Evolutionary conservation across 2,113 vertebrate genomes (phyloP), one percentile per base, ranked within the genome.

Genomic region (Passer montanus): DNA sequence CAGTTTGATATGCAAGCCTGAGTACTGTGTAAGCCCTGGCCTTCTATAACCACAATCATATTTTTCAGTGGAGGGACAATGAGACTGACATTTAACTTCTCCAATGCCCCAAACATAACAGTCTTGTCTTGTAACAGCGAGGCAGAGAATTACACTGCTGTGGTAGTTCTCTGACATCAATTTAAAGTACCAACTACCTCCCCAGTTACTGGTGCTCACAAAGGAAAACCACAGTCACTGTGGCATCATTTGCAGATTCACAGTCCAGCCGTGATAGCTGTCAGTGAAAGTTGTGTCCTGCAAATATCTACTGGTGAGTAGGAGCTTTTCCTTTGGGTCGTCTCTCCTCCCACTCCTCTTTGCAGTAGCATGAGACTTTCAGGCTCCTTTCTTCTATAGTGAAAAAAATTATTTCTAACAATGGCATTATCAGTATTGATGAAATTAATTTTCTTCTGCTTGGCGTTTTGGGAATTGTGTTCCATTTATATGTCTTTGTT

Each of bases 11-110:
- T 41, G 79, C 72, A 86, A 90, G 41, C 47, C 72, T 83, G 88
- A 62, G 39, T 19, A 20, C 68, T 81, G 5, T 81, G 55, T 53
- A 53, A 67, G 39, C 43, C 11, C 39, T 76, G 41, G 30, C 70
- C 82, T 70, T 68, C 58, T 87, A 2, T 67, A 89, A 89, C 70
- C 11, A 9, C 49, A 63, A 53, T 58, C 21, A 1, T 88, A 17
- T 95, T 93, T 96, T 93, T 90, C 92, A 76, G 39, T 93, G 44
- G 44, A 43, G 70, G 67, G 60, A 64, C 79, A 89, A 33, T 52
- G 28, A 77, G 63, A 30, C 33, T 92, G 88, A 52, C 90, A 74
- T 88, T 96, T 90, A 89, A 83, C 50, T 86, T 41, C 37, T 92
- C 24, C 31, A 84, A 0, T 0, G 0, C 88, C 74, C n/a, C 27